Evolutionary conservation across 1,140 invertebrate genomes (phyloP).

Genomic region (Drosophila kikkawai): DNA sequence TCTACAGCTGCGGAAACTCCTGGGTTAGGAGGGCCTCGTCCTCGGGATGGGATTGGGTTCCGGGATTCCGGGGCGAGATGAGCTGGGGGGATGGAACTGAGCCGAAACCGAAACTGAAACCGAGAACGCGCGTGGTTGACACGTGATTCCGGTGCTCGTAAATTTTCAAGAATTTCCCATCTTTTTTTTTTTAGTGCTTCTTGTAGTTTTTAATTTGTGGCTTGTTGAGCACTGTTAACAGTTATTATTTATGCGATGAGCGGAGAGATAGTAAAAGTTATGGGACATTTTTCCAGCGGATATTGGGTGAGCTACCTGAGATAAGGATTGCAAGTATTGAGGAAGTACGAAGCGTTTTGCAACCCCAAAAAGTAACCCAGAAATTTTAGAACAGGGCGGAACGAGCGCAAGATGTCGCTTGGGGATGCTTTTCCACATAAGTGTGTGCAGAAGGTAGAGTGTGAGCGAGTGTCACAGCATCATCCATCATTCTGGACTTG

Average conservation of each 20-base stretch:
- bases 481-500: slow-evolving; percentile 85
- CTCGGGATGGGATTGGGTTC: slow-evolving; percentile 21
- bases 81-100: slow-evolving; percentile 30
- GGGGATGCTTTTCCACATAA: slow-evolving; percentile 62
- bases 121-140: slow-evolving; percentile 76
- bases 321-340: slow-evolving; percentile 32
- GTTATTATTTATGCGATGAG: slow-evolving; percentile 81
- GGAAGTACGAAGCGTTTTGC: slow-evolving; percentile 10
- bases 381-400: slow-evolving; percentile 54
- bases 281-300: slow-evolving; percentile 59
- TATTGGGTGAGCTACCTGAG: slow-evolving; percentile 65
- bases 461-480: slow-evolving; percentile 70
- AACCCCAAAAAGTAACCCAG: slow-evolving; percentile 29
- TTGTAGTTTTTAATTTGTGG: slow-evolving; percentile 84
- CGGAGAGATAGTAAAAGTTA: slow-evolving; percentile 61
- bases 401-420: slow-evolving; percentile 72
- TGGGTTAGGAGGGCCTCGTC: slow-evolving; percentile 28
- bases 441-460: slow-evolving; percentile 15
- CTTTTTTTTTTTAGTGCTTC: slow-evolving; percentile 70
- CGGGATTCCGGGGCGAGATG: slow-evolving; percentile 6
- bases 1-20: slow-evolving; percentile 59
- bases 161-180: slow-evolving; percentile 63
- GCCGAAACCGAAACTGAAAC: slow-evolving; percentile 19
- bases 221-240: slow-evolving; percentile 80
- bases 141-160: slow-evolving; percentile 83